Evolutionary conservation across 2,113 vertebrate species (phyloP), one percentile per base, ranked within the genome.

Genomic region (Rhizomys pruinosus): DNA sequence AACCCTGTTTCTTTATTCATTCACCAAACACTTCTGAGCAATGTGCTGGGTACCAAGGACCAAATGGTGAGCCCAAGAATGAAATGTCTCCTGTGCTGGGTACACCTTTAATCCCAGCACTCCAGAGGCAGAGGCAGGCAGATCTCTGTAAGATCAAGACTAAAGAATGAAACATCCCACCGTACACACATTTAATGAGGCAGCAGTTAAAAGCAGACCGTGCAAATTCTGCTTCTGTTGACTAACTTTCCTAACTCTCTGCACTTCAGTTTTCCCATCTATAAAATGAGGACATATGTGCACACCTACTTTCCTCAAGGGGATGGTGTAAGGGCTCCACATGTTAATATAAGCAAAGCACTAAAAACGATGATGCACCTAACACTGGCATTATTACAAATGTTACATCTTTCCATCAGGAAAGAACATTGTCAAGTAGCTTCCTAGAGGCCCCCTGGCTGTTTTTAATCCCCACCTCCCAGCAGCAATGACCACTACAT

Each of bases 11-110:
- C 34, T 52, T 42, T 25, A 69, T 47, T 44, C n/a, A 66, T 61
- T 93, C 59, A 89, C 76, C 71, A 84, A 72, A 77, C 73, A n/a
- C 87, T 76, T 6, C n/a, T 68, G 29, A 84, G 55, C 61, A 55
- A 27, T 47, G 17, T 61, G 37, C 47, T 74, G 22, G 42, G 66
- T 34, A 27, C 47, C 5, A 34, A 93, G 79, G 79, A 81, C 13
- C 57, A 27, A 22, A 12, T 15, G 59, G 3, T 47, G 39, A 79
- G 73, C 20, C 42, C 42, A 78, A 55, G 57, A 73, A 52, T 61
- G 37, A 81, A 59, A 61, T 80, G n/a, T n/a, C 52, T 37, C 52
- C 22, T 12, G 8, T 52, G 11, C 47, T 52, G 47, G 47, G 47
- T 11, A 52, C 47, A 52, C 47, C 47, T 52, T 52, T 52, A 11